Evolutionary conservation across 2,888 invertebrate species (phyloP), one percentile per base, ranked within the genome.

Genomic region (Cheilosia grossa): DNA sequence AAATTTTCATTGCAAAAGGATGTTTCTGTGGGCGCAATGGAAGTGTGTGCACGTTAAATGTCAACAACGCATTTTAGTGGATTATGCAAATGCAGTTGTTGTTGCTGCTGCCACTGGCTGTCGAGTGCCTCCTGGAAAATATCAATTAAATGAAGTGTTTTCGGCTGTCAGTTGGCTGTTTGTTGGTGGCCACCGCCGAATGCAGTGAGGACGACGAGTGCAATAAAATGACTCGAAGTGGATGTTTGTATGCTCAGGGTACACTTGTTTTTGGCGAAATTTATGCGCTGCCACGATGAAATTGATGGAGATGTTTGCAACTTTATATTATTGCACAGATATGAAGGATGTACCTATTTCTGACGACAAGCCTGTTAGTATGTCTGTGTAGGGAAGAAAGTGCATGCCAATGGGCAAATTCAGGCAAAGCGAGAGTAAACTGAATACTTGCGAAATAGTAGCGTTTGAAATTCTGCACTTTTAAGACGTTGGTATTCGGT

Each of bases 1-100:
- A 66, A 82, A 73, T 67, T 79, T 79, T n/a, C 82, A 79, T 79
- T 40, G 59, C 66, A 49, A 59, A 51, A 51, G 42, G 75, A 67
- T 53, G 33, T 66, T 21, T 66, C 54, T 15, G 47, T 42, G 51
- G 54, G 33, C 13, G 49, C 9, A 19, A 17, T 54, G 42, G 51
- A 58, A 64, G 37, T 66, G 44, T 67, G 83, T 66, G 70, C 70
- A 85, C 80, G 72, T 80, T 80, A 80, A 85, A 80, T 80, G 83
- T 83, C 80, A 83, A 83, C 83, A 83, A 80, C 51, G 70, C 69
- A 83, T 85, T 85, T 83, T 67, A 83, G 82, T 83, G 79, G 79
- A 83, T 83, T 83, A 83, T 83, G 82, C 79, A 79, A 74, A 83
- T 83, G 79, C 79, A 54, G 54, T 54, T 54, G 54, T 33, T 54